Evolutionary conservation across 2,113 vertebrate genomes (phyloP).

Genomic region (Melanerpes aurifrons): DNA sequence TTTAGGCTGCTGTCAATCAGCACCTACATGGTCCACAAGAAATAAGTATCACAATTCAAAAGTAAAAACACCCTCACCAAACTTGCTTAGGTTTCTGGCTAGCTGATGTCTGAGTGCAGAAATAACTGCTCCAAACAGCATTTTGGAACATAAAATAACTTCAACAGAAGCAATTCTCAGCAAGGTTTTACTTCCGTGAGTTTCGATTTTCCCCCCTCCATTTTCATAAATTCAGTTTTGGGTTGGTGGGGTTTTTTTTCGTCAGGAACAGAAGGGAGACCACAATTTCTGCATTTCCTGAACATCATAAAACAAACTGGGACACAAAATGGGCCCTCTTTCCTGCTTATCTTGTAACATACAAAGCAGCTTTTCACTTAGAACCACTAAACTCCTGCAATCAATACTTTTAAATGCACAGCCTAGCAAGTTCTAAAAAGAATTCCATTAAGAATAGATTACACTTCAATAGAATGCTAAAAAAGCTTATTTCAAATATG

Average conservation of each 20-base stretch:
- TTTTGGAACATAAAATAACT: background rate
- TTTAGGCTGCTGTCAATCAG: too few relatives aligned
- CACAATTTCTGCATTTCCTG: background rate
- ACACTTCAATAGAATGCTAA: background rate
- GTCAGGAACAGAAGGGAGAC: background rate
- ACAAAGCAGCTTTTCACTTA: constrained; percentile 24
- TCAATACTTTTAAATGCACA: constrained; percentile 44
- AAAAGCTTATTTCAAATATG: background rate
- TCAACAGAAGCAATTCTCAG: background rate
- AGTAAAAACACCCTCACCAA: background rate
- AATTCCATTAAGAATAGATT: constrained; percentile 39
- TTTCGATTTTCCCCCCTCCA: background rate
- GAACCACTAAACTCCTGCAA: background rate
- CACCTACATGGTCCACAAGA: background rate
- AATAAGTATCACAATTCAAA: background rate
- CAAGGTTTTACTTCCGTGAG: background rate
- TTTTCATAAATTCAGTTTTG: background rate
- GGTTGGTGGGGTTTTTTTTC: background rate
- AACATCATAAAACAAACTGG: background rate
- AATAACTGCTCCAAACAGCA: background rate
- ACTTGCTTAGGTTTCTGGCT: background rate
- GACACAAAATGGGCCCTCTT: background rate
- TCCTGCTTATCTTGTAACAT: background rate
- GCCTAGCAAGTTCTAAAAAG: constrained; percentile 36
- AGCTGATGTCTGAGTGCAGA: background rate